Evolutionary conservation across 2,113 vertebrate genomes (phyloP), one percentile per base, ranked within the genome.

Genomic region (Eretmochelys imbricata): DNA sequence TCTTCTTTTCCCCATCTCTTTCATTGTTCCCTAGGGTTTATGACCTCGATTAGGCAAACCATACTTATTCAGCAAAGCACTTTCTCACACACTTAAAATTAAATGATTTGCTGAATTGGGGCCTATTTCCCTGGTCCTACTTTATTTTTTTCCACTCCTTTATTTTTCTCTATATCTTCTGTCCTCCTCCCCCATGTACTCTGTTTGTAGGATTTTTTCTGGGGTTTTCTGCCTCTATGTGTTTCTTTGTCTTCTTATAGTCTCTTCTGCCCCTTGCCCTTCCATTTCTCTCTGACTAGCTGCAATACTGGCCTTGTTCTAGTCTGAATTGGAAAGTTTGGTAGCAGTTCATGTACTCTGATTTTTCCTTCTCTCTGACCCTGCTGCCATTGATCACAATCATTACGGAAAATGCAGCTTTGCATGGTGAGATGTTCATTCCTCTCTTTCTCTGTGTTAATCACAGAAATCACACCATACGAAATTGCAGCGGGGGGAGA

Each of bases 11-110:
- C 5, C 42, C 42, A 12, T 38, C 4, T 19, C 4, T 90, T 25
- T 81, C 85, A 14, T 50, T 5, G 80, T 84, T 17, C 1, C 6
- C 16, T 1, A 54, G 8, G 27, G 22, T 4, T 75, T 87, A 84
- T 69, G 54, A 29, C 53, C 69, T 2, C 42, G 0, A 65, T 46
- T 88, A 6, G 69, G 4, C 38, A 84, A 59, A 5, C 72, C 55
- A 76, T 84, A 8, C 89, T 3, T n/a, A 5, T 46, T 88, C 57
- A 65, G 35, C 35, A 59, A 76, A 95, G 1, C 1, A 79, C 6
- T 22, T 38, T 0, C 24, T 22, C 27, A 48, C 8, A 54, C 5
- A 1, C 8, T 50, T 50, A 62, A 81, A 4, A 38, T 1, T 29
- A 76, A 81, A 5, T 79, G 2, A 72, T 2, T 80, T 49, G 53